A percentile compares a stretch with the other conserved stretches of the same genome.
Conservation (phyloP, 2,113 vertebrate genomes). For the Callorhinus ursinus region DNA sequence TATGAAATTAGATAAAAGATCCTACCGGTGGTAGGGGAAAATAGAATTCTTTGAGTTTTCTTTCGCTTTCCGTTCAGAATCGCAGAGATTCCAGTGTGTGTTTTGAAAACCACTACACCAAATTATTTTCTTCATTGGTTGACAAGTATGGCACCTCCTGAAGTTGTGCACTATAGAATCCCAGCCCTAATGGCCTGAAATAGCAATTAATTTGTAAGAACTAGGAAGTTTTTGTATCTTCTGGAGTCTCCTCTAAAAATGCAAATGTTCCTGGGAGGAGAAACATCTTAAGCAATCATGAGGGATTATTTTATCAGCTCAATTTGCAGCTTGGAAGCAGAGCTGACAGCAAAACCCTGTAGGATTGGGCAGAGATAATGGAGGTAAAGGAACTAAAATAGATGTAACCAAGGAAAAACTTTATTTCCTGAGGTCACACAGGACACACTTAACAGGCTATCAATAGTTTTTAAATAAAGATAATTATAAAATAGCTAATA, state of each 20-base stretch:
- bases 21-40: not conserved
- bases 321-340: not conserved
- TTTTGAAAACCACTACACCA: not conserved
- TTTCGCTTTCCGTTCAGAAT: not conserved
- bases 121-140: not conserved
- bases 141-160: not conserved
- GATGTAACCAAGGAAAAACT: not conserved
- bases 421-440: not conserved
- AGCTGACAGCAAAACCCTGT: not conserved
- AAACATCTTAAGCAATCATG: not conserved
- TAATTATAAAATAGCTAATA: not conserved
- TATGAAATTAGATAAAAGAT: not conserved
- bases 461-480: constrained; percentile 13
- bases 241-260: constrained; percentile 40
- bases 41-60: not conserved
- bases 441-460: not conserved
- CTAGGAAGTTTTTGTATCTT: not conserved
- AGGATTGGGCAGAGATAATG: not conserved
- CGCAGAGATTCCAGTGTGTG: not conserved
- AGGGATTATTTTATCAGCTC: constrained; percentile 29
- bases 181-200: not conserved
- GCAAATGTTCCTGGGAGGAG: constrained; percentile 19
- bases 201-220: constrained; percentile 18
- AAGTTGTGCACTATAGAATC: not conserved
- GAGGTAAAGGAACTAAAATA: not conserved